Evolutionary conservation across 2,888 invertebrate genomes (phyloP).

Genomic region (Tiliacea aurago): DNA sequence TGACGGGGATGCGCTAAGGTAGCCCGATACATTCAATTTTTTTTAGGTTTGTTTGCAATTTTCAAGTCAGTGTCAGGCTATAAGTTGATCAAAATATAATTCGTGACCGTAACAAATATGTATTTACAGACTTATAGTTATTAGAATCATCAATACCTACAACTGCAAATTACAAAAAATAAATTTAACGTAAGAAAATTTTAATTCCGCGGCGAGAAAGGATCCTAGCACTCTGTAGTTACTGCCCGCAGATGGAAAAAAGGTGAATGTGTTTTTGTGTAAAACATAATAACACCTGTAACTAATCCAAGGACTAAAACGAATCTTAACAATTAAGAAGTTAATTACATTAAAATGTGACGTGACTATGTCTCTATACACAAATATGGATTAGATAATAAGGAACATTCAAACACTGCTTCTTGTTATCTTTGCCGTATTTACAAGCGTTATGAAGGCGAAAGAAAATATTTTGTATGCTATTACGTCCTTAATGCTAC

Average conservation of each 20-base stretch:
- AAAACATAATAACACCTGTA: slow-evolving; percentile 14
- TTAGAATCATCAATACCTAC: no score
- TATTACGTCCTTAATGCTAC: slow-evolving; percentile 43
- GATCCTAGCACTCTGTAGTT: no score
- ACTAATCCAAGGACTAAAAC: slow-evolving; percentile 33
- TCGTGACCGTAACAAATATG: no score
- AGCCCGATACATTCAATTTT: no score
- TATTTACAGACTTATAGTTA: no score
- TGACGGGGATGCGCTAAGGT: no score
- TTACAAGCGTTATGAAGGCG: slow-evolving; percentile 49
- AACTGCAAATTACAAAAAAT: no score
- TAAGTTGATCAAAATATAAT: no score
- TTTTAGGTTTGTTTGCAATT: no score
- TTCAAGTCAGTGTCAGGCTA: no score
- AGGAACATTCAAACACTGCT: slow-evolving; percentile 55
- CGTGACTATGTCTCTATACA: slow-evolving; percentile 16
- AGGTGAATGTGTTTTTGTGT: not conserved
- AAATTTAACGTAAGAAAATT: no score
- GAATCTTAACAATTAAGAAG: slow-evolving; percentile 49
- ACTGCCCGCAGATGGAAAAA: not conserved
- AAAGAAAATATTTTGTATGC: slow-evolving; percentile 64
- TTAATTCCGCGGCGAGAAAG: no score
- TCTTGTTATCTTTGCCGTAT: slow-evolving; percentile 59
- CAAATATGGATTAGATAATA: slow-evolving; percentile 57
- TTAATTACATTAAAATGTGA: slow-evolving; percentile 37